Conservation (phyloP, 2,113 vertebrate species). For the Crotalus horridus region DNA sequence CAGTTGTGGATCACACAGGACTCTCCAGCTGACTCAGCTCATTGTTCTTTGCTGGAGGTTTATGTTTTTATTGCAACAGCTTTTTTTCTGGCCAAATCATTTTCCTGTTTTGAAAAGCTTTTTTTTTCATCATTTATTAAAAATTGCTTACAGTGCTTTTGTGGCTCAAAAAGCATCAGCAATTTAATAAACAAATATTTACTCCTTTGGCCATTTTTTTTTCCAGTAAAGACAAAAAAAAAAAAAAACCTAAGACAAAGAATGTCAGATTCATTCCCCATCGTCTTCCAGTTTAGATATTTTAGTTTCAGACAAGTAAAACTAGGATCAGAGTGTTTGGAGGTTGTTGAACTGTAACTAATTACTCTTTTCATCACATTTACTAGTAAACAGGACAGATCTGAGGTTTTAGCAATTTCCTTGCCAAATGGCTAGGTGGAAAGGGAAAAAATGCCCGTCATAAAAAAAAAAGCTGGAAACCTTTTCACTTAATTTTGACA, state of each 20-base stretch:
- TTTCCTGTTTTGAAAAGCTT: background rate
- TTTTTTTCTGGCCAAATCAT: background rate
- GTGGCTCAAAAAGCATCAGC: constrained; percentile 26
- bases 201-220: constrained; percentile 34
- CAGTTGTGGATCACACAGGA: background rate
- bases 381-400: constrained; percentile 16
- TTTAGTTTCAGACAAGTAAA: constrained; percentile 1
- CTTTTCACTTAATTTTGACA: constrained; percentile 4
- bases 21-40: too few species aligned
- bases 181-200: constrained; percentile 12
- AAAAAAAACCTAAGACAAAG: background rate
- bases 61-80: background rate
- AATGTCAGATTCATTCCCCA: background rate
- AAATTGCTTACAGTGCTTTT: background rate
- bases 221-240: background rate
- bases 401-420: constrained; percentile 28
- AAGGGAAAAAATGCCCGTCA: background rate
- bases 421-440: constrained; percentile 15
- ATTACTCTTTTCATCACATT: background rate
- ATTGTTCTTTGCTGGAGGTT: background rate
- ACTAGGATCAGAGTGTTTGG: background rate
- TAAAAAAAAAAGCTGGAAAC: constrained; percentile 13
- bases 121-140: background rate
- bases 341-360: constrained; percentile 36
- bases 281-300: background rate